phyloP scores from a whole-genome alignment of 2,113 vertebrate genomes.

The Hydrolagus affinis region DNA sequence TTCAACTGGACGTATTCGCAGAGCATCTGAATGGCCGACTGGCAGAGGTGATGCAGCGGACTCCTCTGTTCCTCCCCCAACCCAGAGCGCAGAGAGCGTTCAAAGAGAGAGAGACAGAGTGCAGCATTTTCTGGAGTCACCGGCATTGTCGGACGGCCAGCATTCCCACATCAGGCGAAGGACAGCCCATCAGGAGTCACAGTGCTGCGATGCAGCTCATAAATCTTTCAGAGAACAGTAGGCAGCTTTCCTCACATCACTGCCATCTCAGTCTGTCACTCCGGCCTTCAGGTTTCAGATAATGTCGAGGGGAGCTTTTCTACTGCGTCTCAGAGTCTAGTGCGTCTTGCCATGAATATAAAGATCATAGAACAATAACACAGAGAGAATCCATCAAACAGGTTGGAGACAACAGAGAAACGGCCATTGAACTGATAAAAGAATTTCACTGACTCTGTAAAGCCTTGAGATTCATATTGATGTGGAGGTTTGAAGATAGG shows the following conservation, averaged over 20 bases:
- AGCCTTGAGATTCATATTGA: not conserved
- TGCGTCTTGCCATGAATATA: too few relatives aligned
- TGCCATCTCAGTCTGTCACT: too few relatives aligned
- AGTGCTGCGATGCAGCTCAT: not conserved
- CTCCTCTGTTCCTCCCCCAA: slow-evolving; percentile 48
- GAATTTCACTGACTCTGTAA: not conserved
- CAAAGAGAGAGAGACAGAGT: slow-evolving; percentile 75
- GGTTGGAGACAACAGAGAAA: not conserved
- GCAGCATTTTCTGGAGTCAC: slow-evolving; percentile 87
- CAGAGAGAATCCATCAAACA: not conserved
- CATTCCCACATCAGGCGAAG: slow-evolving; percentile 53
- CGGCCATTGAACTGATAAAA: not conserved
- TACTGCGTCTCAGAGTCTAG: not conserved
- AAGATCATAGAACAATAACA: not conserved
- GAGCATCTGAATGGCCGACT: slow-evolving; percentile 77
- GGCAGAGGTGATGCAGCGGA: slow-evolving; percentile 58
- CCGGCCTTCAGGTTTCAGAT: not conserved
- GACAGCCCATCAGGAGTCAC: not conserved
- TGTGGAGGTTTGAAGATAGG: not conserved
- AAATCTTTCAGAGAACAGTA: slow-evolving; percentile 2
- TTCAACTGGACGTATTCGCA: slow-evolving; percentile 87
- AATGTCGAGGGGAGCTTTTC: not conserved
- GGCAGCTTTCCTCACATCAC: not conserved
- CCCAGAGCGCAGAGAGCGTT: slow-evolving; percentile 66
- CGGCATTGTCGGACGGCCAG: slow-evolving; percentile 66